These are phyloP conservation scores for Orchesella cincta DNA, from an alignment of 1,140 invertebrate species.

Conservation along the genomic window DNA sequence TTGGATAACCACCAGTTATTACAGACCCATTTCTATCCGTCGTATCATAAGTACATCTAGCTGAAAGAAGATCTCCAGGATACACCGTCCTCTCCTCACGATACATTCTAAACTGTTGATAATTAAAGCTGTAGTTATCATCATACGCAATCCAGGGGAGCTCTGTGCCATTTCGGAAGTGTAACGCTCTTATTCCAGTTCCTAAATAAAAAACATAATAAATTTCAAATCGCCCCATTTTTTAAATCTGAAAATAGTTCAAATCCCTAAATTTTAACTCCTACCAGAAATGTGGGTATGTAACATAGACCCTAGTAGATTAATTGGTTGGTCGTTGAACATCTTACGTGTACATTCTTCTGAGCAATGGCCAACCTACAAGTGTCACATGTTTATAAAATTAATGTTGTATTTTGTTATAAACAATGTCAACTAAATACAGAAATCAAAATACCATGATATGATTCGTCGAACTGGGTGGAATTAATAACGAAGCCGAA, in stretches of 20 bases:
- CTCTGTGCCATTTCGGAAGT: not conserved
- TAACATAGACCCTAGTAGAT: not conserved
- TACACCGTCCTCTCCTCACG: conserved; percentile 70
- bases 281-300: conserved; percentile 24
- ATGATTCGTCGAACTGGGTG: not conserved
- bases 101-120: conserved; percentile 74
- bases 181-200: not conserved
- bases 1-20: not conserved
- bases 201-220: too few species aligned
- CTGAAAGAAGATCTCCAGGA: conserved; percentile 76
- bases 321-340: not conserved
- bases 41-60: conserved; percentile 76
- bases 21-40: conserved; percentile 41
- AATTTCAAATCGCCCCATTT: too few species aligned
- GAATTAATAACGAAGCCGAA: not conserved
- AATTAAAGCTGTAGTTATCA: conserved; percentile 77
- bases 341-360: not conserved
- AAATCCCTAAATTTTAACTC: too few species aligned
- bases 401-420: too few species aligned
- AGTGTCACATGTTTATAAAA: too few species aligned
- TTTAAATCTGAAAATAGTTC: too few species aligned
- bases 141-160: conserved; percentile 60
- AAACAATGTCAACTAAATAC: too few species aligned
- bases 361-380: not conserved
- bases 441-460: too few species aligned